These are phyloP conservation scores for Anhinga rufa DNA, from an alignment of 2,113 vertebrate species.

Conservation along the genomic window DNA sequence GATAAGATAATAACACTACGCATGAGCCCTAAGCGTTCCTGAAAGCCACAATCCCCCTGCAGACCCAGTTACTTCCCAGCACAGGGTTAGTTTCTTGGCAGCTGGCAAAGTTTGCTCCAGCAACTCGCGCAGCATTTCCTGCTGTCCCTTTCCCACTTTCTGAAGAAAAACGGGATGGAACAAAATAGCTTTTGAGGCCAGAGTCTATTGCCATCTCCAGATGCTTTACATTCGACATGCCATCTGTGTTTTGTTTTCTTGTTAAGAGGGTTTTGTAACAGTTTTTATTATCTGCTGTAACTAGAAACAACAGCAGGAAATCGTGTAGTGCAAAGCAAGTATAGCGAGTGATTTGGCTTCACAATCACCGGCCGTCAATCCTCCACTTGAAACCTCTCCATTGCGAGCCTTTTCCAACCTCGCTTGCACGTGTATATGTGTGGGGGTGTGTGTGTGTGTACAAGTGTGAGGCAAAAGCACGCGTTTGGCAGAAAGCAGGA, in stretches of 20 bases:
- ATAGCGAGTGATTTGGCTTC: slow-evolving; percentile 56
- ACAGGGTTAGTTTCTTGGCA: background rate
- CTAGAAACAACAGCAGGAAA: slow-evolving; percentile 71
- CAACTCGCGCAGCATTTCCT: background rate
- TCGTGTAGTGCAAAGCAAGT: slow-evolving; percentile 38
- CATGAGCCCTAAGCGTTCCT: background rate
- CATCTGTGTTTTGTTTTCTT: slow-evolving; percentile 76
- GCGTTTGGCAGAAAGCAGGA: background rate
- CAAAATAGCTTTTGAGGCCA: slow-evolving; percentile 36
- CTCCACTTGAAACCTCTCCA: slow-evolving; percentile 57
- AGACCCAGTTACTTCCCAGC: background rate
- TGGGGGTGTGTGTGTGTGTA: too few species aligned
- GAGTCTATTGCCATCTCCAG: slow-evolving; percentile 51
- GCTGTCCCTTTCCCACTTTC: background rate
- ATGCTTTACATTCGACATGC: slow-evolving; percentile 62
- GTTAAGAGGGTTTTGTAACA: slow-evolving; percentile 62
- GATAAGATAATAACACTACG: background rate
- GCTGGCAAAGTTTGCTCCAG: slow-evolving; percentile 32
- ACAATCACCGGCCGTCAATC: slow-evolving; percentile 43
- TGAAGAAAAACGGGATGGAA: slow-evolving; percentile 42
- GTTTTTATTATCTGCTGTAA: slow-evolving; percentile 70
- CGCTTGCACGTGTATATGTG: background rate
- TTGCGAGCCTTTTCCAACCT: background rate
- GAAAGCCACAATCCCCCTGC: background rate
- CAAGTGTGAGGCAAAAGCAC: background rate